phyloP scores from a whole-genome alignment of 2,888 invertebrate species.

The Nowickia ferox region DNA sequence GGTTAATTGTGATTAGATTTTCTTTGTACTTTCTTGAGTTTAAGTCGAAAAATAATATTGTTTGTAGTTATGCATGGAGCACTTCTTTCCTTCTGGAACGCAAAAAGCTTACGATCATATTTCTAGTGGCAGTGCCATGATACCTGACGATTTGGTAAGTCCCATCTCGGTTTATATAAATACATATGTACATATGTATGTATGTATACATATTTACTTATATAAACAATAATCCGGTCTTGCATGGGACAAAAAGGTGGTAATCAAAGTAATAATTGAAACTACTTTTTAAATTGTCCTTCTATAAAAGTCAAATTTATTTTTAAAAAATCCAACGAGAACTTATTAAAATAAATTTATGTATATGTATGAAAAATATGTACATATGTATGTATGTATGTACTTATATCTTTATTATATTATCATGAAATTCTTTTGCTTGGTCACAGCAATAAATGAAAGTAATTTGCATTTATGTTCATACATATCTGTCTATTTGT shows the following conservation, averaged over 20 bases:
- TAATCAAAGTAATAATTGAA: background rate
- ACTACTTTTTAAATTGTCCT: conserved; percentile 8
- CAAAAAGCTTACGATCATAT: no score
- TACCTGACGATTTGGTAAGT: no score
- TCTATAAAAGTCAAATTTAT: conserved; percentile 2
- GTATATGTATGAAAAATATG: background rate
- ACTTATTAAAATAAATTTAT: background rate
- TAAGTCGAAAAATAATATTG: no score
- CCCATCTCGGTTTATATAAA: background rate
- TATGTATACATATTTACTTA: background rate
- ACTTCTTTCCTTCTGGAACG: no score
- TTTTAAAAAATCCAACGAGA: conserved; percentile 31
- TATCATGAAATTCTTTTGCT: background rate
- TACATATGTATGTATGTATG: background rate
- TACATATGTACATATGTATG: background rate
- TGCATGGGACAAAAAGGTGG: background rate
- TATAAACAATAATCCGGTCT: background rate
- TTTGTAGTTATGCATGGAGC: no score
- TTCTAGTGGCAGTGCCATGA: no score
- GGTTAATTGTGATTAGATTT: no score
- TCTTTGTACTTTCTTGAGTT: no score
- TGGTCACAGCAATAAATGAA: conserved; percentile 44
- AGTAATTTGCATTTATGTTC: conserved; percentile 50
- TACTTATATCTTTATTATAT: background rate
- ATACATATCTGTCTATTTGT: no score